Percentiles rank a stretch among this genome's conserved stretches.
phyloP scores from a whole-genome alignment of 2,797 vertebrate genomes.

The Neostethus bicornis region DNA sequence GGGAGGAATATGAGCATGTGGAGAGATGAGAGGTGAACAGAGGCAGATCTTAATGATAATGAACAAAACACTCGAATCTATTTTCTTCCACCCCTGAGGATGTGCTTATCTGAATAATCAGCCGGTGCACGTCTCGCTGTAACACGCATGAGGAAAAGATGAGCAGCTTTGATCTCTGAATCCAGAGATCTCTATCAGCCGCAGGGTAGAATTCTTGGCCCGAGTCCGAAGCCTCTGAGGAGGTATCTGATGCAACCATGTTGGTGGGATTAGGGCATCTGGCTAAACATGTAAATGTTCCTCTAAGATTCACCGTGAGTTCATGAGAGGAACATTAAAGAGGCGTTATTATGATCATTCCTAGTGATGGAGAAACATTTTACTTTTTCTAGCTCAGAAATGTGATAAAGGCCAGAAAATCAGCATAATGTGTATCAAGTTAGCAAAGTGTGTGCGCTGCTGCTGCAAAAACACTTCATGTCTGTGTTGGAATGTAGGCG shows the following conservation, averaged over 20 bases:
- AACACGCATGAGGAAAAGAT: conserved; percentile 53
- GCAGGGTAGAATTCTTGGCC: conserved; percentile 62
- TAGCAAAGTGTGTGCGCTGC: too few species aligned
- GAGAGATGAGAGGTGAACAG: conserved; percentile 67
- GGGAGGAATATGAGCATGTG: conserved; percentile 69
- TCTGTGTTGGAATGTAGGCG: too few species aligned
- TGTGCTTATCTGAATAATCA: conserved; percentile 76
- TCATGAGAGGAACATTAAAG: conserved; percentile 3
- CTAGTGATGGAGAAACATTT: too few species aligned
- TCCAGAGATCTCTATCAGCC: conserved; percentile 61
- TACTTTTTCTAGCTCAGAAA: too few species aligned
- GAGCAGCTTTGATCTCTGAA: conserved; percentile 74
- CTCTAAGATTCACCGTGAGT: conserved; percentile 5
- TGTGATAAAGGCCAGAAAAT: too few species aligned
- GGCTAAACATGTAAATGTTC: conserved; percentile 45
- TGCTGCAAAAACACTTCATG: too few species aligned
- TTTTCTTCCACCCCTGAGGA: conserved; percentile 68
- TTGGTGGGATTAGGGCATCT: conserved; percentile 34
- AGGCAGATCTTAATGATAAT: conserved; percentile 78
- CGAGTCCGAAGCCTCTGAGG: conserved; percentile 46
- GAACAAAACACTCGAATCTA: conserved; percentile 77
- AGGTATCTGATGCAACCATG: conserved; percentile 46
- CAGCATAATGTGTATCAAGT: too few species aligned
- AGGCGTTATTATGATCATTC: too few species aligned
- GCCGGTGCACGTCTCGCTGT: conserved; percentile 65